Conservation (phyloP, 2,888 invertebrate genomes). For the Tineola bisselliella region DNA sequence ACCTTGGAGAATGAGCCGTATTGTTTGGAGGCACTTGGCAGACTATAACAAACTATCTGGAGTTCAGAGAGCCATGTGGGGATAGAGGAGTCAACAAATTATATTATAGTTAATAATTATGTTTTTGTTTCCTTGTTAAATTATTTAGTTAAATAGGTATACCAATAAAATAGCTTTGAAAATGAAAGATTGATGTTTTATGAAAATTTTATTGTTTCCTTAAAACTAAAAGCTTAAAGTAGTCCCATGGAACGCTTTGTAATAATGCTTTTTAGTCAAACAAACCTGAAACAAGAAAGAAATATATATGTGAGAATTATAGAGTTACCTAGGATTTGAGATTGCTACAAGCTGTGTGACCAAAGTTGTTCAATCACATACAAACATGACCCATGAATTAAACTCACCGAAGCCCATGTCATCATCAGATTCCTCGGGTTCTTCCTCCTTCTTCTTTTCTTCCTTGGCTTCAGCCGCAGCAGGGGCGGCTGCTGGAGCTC, state of each 20-base stretch:
- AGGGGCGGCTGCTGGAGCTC: constrained; percentile 73
- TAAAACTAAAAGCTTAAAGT: constrained; percentile 59
- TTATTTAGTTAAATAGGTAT: background rate
- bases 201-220: constrained; percentile 40
- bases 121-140: background rate
- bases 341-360: no score
- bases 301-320: constrained; percentile 12
- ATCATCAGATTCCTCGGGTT: constrained; percentile 85
- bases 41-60: constrained; percentile 95
- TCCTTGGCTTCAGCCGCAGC: constrained; percentile 74
- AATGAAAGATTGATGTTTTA: constrained; percentile 21
- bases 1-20: constrained; percentile 88
- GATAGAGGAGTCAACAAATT: constrained; percentile 25
- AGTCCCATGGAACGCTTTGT: constrained; percentile 52
- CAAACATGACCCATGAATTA: background rate
- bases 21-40: constrained; percentile 89
- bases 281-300: constrained; percentile 72
- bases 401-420: constrained; percentile 92
- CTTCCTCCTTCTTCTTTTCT: constrained; percentile 82
- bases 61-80: constrained; percentile 95
- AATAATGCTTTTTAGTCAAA: constrained; percentile 73
- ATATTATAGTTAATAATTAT: constrained; percentile 1
- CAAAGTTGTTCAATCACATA: no score
- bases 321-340: no score
- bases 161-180: background rate